These are phyloP conservation scores for Planococcus citri DNA, from an alignment of 1,140 invertebrate genomes.

Conservation along the genomic window DNA sequence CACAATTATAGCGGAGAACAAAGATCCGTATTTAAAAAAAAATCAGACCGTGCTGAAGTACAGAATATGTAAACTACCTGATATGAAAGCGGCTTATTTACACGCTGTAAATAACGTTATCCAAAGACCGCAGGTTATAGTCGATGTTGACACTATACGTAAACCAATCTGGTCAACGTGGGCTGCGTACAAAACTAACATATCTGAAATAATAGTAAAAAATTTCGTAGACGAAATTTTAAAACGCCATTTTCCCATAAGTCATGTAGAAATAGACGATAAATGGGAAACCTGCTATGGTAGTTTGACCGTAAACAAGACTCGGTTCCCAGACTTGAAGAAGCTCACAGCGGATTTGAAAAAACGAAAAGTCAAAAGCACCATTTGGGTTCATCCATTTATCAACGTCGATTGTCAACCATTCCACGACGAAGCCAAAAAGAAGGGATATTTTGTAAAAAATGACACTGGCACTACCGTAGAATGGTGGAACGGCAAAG, in stretches of 20 bases:
- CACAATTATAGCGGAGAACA: not conserved
- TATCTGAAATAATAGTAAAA: constrained; percentile 51
- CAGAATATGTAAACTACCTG: constrained; percentile 38
- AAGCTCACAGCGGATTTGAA: constrained; percentile 41
- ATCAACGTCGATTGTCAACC: constrained; percentile 60
- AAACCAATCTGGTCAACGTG: constrained; percentile 81
- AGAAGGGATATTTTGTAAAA: constrained; percentile 44
- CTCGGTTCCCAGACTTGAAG: constrained; percentile 59
- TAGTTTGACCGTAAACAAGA: constrained; percentile 53
- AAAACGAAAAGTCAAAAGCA: constrained; percentile 35
- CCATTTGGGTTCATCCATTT: constrained; percentile 83
- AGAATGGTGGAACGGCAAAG: constrained; percentile 72
- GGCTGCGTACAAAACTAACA: constrained; percentile 58
- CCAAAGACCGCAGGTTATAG: constrained; percentile 43
- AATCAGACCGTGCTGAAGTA: constrained; percentile 39
- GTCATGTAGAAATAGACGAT: constrained; percentile 83
- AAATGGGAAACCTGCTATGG: constrained; percentile 84
- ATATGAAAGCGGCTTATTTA: constrained; percentile 48
- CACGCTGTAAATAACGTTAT: constrained; percentile 44
- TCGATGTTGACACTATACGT: constrained; percentile 50
- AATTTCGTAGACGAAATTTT: constrained; percentile 60
- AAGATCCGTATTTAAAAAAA: not conserved
- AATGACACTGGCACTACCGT: constrained; percentile 44
- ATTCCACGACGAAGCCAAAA: constrained; percentile 35
- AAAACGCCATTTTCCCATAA: constrained; percentile 53